Evolutionary conservation across 2,113 vertebrate genomes (phyloP), one percentile per base, ranked within the genome.

Genomic region (Lonchura striata): DNA sequence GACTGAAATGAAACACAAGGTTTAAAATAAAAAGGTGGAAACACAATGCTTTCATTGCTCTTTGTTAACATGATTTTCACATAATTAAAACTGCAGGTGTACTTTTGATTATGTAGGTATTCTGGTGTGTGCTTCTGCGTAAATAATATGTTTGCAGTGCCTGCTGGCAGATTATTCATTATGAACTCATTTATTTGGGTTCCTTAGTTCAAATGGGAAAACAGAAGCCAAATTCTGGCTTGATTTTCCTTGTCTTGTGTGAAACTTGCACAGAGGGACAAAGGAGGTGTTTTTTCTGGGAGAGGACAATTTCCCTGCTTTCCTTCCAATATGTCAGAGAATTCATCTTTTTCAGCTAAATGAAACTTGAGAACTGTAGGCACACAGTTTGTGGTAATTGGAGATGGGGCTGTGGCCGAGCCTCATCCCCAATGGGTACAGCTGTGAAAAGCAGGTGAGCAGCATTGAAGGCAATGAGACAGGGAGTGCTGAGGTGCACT

Each of bases 111-210:
- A 52, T 74, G 22, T 53, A 90, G 88, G 78, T 91, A 90, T 95
- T 95, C 68, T 90, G 35, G 20, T 88, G 84, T 69, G 72, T 86
- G 31, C 25, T 57, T 94, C 79, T 60, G 18, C 6, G 44, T 77
- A 87, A 91, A 92, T 95, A 86, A 82, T 56, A 86, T 47, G 24
- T 88, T 91, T 90, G 61, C 30, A 57, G 49, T n/a, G 27, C 42
- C 35, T 83, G 17, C 53, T 92, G 95, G 88, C 85, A 80, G 81
- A 69, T 88, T 94, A 88, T 91, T 97, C 88, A 84, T 91, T 94
- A 80, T 91, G 81, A 96, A 80, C 87, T 97, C 70, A 96, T 96
- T 93, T 95, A 80, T 92, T 97, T 96, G 84, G 88, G 63, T 66
- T 97, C 75, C 63, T 76, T 85, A 53, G 6, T 80, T 80, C 41